These are phyloP conservation scores for Sanderia malayensis DNA, from an alignment of 30 jellyfish, hydroid and myxozoan species.

Conservation along the genomic window DNA sequence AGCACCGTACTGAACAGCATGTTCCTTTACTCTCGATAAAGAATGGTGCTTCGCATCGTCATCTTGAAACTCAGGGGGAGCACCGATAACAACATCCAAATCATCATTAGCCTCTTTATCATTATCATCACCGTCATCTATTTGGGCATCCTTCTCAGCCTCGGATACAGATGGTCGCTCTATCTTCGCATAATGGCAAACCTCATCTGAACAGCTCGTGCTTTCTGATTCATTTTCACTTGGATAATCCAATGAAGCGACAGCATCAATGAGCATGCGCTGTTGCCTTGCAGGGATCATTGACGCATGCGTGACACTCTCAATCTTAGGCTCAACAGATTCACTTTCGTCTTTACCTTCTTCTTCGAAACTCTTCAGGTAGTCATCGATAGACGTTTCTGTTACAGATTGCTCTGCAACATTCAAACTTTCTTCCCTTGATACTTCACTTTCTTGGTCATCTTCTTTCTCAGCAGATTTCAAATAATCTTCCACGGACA, in stretches of 20 bases:
- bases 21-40: slow-evolving; percentile 27
- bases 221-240: slow-evolving; percentile 51
- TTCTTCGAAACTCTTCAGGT: not conserved
- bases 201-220: slow-evolving; percentile 27
- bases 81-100: slow-evolving; percentile 22
- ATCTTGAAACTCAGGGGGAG: slow-evolving; percentile 45
- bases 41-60: slow-evolving; percentile 31
- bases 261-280: slow-evolving; percentile 61
- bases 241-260: slow-evolving; percentile 48
- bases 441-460: not conserved
- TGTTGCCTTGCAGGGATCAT: slow-evolving; percentile 65
- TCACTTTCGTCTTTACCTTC: slow-evolving; percentile 21
- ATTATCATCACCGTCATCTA: not conserved
- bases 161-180: slow-evolving; percentile 40
- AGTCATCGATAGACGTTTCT: not conserved
- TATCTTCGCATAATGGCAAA: slow-evolving; percentile 45
- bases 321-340: not conserved
- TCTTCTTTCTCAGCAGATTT: slow-evolving; percentile 7
- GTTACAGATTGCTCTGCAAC: not conserved
- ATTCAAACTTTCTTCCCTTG: not conserved
- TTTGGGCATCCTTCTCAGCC: not conserved
- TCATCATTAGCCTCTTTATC: slow-evolving; percentile 10
- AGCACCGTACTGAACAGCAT: slow-evolving; percentile 52
- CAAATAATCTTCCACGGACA: slow-evolving; percentile 48
- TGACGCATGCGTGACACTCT: not conserved